Conservation (phyloP, 1,140 invertebrate species). For the Drosophila eugracilis region DNA sequence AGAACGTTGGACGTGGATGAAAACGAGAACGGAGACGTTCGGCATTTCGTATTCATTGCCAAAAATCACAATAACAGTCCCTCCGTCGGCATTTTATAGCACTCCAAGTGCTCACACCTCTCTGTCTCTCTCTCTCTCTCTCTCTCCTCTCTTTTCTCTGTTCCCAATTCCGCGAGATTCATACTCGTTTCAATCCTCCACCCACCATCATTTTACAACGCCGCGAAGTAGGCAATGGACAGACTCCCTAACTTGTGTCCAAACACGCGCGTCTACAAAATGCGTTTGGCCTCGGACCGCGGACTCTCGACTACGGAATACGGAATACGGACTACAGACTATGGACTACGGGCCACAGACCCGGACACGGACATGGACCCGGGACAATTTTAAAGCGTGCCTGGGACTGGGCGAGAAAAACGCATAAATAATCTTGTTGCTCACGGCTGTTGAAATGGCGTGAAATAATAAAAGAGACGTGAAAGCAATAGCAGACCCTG, state of each 20-base stretch:
- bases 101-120: conserved; percentile 38
- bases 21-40: conserved; percentile 33
- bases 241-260: conserved; percentile 69
- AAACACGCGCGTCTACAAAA: conserved; percentile 74
- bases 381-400: conserved; percentile 72
- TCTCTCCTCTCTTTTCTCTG: too few species aligned
- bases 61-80: conserved; percentile 78
- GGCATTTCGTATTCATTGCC: conserved; percentile 82
- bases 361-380: conserved; percentile 3
- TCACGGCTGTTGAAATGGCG: conserved; percentile 84
- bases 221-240: conserved; percentile 65
- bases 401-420: conserved; percentile 69
- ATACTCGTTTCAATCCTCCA: background rate
- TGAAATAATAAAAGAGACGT: conserved; percentile 83
- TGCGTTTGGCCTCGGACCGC: conserved; percentile 46
- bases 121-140: background rate
- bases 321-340: background rate
- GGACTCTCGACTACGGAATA: background rate
- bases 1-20: background rate
- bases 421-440: conserved; percentile 84
- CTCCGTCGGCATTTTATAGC: conserved; percentile 36
- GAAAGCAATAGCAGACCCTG: conserved; percentile 69
- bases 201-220: conserved; percentile 46
- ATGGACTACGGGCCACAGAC: background rate
- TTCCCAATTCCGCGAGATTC: conserved; percentile 1